A percentile compares a stretch with the other conserved stretches of the same genome.
Conservation (phyloP, 2,888 invertebrate species). For the Elegia similella region DNA sequence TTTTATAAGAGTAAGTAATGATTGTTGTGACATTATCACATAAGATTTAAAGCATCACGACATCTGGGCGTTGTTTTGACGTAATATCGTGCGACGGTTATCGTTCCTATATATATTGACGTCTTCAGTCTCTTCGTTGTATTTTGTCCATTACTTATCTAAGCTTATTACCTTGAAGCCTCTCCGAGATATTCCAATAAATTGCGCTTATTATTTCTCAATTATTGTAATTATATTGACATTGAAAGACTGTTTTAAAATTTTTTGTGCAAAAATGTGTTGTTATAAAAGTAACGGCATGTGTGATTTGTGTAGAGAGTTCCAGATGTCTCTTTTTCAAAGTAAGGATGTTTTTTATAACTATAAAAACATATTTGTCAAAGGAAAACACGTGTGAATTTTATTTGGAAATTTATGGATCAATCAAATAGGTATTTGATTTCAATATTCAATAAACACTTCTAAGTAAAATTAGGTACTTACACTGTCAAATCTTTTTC, state of each 20-base stretch:
- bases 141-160: conserved; percentile 76
- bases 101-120: conserved; percentile 75
- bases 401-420: conserved; percentile 12
- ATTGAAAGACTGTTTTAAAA: conserved; percentile 16
- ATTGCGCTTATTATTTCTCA: conserved; percentile 47
- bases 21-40: conserved; percentile 63
- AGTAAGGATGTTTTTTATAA: conserved; percentile 53
- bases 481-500: no score
- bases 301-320: conserved; percentile 74
- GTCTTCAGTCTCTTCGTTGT: conserved; percentile 61
- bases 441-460: no score
- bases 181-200: conserved; percentile 55
- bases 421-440: background rate
- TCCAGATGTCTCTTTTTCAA: conserved; percentile 66
- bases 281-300: conserved; percentile 72
- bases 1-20: conserved; percentile 56
- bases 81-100: conserved; percentile 75
- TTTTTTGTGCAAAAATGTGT: conserved; percentile 60
- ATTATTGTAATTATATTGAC: conserved; percentile 26
- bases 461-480: no score
- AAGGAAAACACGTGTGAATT: background rate
- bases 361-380: conserved; percentile 1
- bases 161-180: conserved; percentile 77
- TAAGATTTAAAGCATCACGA: conserved; percentile 69
- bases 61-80: conserved; percentile 79